Evolutionary conservation across 2,888 invertebrate genomes (phyloP), one percentile per base, ranked within the genome.

Genomic region (Polydrusus tereticollis): DNA sequence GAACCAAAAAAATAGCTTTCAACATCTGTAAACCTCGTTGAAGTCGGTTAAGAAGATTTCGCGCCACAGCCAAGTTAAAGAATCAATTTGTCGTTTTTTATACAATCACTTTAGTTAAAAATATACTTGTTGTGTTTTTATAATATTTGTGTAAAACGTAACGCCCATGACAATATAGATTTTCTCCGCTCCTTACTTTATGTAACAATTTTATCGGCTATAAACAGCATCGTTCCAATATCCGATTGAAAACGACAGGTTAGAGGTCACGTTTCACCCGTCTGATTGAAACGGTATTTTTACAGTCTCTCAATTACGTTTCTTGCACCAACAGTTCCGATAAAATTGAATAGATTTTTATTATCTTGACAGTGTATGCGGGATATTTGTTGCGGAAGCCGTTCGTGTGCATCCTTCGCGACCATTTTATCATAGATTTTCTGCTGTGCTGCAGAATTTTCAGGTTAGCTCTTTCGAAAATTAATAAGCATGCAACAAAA

Each of bases 321-420:
- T 26, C 26, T 60, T 26, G 26, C 43, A 60, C 23, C 38, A 43
- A 41, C 60, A 60, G 41, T 41, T 26, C 1, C 60, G 23, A 26
- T 43, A 60, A 60, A 60, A 60, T 60, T 60, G 26, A 60, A 41
- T 43, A 60, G 23, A 43, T 60, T 60, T 60, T 60, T 60, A 60
- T 60, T 43, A 43, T 38, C 29, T 29, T 55, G 29, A 55, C 52
- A 55, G 52, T 16, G 14, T 16, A 14, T 5, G 16, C n/a, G n/a
- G 16, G 23, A 29, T 55, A 55, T 55, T 55, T 55, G 29, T 29
- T 29, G 29, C 29, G 29, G 29, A 29, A 29, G 29, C 18, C 33
- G 18, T 47, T 47, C 23, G n/a, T 47, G 41, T 41, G 16, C 41
- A 41, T 7, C 41, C 16, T 41, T 41, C 6, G 41, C 6, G 41